These are phyloP conservation scores for Indicator indicator DNA, from an alignment of 2,113 vertebrate species.

Conservation along the genomic window DNA sequence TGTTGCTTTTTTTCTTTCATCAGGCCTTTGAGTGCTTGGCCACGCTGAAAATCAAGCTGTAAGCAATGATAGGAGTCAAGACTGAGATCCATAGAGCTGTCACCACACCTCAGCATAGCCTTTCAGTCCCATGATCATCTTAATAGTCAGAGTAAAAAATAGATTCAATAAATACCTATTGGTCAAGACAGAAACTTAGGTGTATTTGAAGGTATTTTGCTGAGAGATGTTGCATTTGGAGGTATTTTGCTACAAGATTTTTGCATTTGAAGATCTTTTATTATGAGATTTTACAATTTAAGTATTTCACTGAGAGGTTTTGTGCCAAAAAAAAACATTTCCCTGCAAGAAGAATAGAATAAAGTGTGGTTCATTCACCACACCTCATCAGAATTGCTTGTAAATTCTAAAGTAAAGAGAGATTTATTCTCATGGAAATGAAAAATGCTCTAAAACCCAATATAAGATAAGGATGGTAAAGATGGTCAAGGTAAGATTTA, in stretches of 20 bases:
- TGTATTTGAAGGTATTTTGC: background rate
- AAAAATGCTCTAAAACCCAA: too few relatives aligned
- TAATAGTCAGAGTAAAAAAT: background rate
- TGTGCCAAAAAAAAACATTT: background rate
- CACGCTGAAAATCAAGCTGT: background rate
- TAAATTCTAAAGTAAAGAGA: background rate
- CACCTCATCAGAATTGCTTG: background rate
- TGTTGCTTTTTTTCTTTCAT: conserved; percentile 29
- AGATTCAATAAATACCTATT: background rate
- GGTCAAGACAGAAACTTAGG: background rate
- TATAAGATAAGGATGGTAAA: too few relatives aligned
- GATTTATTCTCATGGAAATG: too few relatives aligned
- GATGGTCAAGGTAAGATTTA: too few relatives aligned
- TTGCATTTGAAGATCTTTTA: too few relatives aligned
- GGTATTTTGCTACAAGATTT: too few relatives aligned
- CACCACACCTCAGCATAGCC: background rate
- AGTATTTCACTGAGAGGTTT: too few relatives aligned
- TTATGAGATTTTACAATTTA: too few relatives aligned
- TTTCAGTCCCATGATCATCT: background rate
- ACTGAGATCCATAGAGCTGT: background rate
- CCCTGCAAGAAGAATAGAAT: background rate
- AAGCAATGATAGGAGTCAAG: background rate
- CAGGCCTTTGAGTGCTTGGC: background rate
- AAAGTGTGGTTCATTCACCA: background rate
- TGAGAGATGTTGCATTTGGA: background rate